A percentile compares a stretch with the other conserved stretches of the same genome.
These are phyloP conservation scores for Pachypanchax playfairii DNA, from an alignment of 2,113 vertebrate species.

Conservation along the genomic window DNA sequence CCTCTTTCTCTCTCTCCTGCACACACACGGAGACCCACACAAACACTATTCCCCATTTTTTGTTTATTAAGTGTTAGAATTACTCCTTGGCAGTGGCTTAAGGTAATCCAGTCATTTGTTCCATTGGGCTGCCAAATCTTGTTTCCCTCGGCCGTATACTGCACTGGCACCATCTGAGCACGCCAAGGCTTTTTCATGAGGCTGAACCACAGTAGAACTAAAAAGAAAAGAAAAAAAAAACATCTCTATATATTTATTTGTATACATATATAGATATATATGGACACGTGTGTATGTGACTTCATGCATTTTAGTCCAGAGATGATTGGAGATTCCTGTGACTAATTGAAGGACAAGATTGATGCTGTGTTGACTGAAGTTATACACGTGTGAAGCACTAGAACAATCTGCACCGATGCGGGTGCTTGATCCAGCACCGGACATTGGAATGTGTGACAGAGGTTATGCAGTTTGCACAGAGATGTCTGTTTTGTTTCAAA, in stretches of 20 bases:
- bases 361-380: conserved; percentile 37
- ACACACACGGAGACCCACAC: conserved; percentile 22
- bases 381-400: conserved; percentile 30
- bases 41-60: conserved; percentile 49
- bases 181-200: conserved; percentile 14
- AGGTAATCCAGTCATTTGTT: conserved; percentile 82
- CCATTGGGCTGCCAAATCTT: conserved; percentile 78
- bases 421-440: conserved; percentile 15
- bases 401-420: conserved; percentile 33
- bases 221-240: conserved; percentile 25
- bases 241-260: too few relatives aligned
- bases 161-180: conserved; percentile 60
- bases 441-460: conserved; percentile 46
- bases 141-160: conserved; percentile 75
- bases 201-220: conserved; percentile 47
- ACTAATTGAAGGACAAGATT: conserved; percentile 29
- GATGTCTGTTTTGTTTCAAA: conserved; percentile 53
- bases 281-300: too few relatives aligned
- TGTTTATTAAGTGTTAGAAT: conserved; percentile 84
- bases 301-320: conserved; percentile 23
- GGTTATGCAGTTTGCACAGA: conserved; percentile 19
- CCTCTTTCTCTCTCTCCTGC: conserved; percentile 35
- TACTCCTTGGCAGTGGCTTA: conserved; percentile 79
- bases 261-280: too few relatives aligned
- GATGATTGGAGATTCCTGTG: conserved; percentile 44